phyloP scores from a whole-genome alignment of 2,888 invertebrate genomes.

The Heliconius ethilla region DNA sequence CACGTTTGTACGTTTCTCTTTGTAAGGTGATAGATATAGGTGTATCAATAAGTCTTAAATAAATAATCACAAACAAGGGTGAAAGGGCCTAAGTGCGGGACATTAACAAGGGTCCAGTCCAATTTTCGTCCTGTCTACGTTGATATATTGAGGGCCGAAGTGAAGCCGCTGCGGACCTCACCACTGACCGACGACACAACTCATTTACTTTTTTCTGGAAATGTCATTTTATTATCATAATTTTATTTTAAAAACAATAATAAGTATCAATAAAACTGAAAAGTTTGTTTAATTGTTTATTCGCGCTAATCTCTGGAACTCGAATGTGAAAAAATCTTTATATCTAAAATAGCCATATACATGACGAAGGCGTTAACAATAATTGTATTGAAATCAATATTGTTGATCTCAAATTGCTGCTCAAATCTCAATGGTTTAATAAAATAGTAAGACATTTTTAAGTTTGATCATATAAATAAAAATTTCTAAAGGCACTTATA shows the following conservation, averaged over 20 bases:
- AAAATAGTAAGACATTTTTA: background rate
- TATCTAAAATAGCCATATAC: no score
- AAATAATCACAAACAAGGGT: conserved; percentile 75
- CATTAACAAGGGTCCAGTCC: conserved; percentile 82
- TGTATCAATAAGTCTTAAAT: conserved; percentile 77
- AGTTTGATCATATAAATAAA: background rate
- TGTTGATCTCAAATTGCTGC: no score
- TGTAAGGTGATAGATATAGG: conserved; percentile 41
- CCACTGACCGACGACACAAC: conserved; percentile 60
- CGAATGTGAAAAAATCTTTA: no score
- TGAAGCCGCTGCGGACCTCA: conserved; percentile 56
- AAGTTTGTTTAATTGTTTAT: no score
- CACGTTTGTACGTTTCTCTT: conserved; percentile 48
- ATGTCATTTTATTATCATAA: conserved; percentile 54
- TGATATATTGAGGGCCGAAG: conserved; percentile 79
- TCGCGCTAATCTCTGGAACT: no score
- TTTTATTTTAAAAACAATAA: conserved; percentile 33
- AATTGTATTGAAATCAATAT: no score
- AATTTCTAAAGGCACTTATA: background rate
- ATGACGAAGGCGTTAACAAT: no score
- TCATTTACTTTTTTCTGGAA: conserved; percentile 67
- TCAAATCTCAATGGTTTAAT: background rate
- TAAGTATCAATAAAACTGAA: background rate
- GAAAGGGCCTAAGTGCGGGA: conserved; percentile 75
- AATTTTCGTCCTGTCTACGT: conserved; percentile 81